Conservation (phyloP, 2,797 vertebrate species). For the Rallus crepitans region DNA sequence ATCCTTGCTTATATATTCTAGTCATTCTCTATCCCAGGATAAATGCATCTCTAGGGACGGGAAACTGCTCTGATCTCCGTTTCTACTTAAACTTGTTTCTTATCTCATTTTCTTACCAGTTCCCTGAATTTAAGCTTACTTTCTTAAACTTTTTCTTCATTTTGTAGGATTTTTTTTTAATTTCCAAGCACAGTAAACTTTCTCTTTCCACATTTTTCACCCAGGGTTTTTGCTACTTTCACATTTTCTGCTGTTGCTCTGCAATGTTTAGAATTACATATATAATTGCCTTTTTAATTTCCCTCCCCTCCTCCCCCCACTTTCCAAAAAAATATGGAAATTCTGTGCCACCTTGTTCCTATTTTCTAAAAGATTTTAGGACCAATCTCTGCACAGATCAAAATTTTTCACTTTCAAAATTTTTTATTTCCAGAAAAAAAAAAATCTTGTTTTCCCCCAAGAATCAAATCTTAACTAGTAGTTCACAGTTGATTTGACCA, state of each 20-base stretch:
- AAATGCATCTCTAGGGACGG: neutral
- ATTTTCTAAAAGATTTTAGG: neutral
- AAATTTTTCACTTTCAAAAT: neutral
- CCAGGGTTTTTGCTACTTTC: neutral
- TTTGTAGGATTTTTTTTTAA: neutral
- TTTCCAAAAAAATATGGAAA: neutral
- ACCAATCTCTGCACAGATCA: neutral
- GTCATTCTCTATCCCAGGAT: neutral
- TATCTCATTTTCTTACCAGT: neutral
- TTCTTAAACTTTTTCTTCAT: neutral
- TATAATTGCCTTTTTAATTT: neutral
- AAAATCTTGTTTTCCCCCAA: neutral
- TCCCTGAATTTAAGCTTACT: neutral
- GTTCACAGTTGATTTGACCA: neutral
- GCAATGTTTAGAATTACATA: neutral
- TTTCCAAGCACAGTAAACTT: neutral
- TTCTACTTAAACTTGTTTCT: neutral
- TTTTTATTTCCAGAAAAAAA: neutral
- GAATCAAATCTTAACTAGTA: neutral
- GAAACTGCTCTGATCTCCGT: neutral
- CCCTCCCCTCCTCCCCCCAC: too few relatives aligned
- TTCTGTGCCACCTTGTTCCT: neutral
- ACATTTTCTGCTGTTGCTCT: neutral
- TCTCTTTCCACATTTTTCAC: neutral
- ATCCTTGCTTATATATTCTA: neutral